Base-by-base conservation (phyloP, 2,888 invertebrate genomes). In the Plebejus melissa region DNA sequence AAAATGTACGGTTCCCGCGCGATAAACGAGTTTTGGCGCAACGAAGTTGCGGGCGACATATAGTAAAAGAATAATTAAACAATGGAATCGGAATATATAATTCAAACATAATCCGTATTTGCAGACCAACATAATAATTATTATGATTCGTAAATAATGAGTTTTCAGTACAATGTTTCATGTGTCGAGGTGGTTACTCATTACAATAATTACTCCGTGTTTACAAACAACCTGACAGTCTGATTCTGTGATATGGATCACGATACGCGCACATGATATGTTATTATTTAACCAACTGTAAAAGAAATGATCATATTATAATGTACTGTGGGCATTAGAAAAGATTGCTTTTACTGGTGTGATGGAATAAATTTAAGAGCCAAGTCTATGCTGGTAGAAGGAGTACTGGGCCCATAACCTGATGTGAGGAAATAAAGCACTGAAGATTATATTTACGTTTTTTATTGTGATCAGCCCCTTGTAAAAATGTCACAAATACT, bases 181-280 rank as follows among this genome's bases (percentile, higher is more conserved):
- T 65, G 65, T 65, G 22, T 9, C 9, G 65, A 13, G 32, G 65
- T 65, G 22, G 70, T 41, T 70, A 70, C 70, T 70, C 70, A 65
- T 65, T 65, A 65, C 65, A 65, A 65, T 65, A 65, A 65, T 65
- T 65, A 65, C 32, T 9, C 22, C 60, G 60, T 65, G 65, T 65
- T 65, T 65, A 65, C 65, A 65, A 65, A 65, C 65, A 65, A 65
- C 65, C 65, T 65, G 65, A 65, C 32, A 65, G 65, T 13, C 54
- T 16, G 72, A 72, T 54, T 46, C 46, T 46, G n/a, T 46, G 71
- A 71, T 71, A 71, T 71, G 71, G 22, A 71, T 71, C 71, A 71
- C 71, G 71, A 71, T 71, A 71, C 16, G 70, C 22, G 11, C 9
- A 22, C 71, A 22, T 70, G 70, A 65, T 65, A 65, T 32, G 36